These are phyloP conservation scores for Agriopis aurantiaria DNA, from an alignment of 2,888 invertebrate genomes.

Conservation along the genomic window DNA sequence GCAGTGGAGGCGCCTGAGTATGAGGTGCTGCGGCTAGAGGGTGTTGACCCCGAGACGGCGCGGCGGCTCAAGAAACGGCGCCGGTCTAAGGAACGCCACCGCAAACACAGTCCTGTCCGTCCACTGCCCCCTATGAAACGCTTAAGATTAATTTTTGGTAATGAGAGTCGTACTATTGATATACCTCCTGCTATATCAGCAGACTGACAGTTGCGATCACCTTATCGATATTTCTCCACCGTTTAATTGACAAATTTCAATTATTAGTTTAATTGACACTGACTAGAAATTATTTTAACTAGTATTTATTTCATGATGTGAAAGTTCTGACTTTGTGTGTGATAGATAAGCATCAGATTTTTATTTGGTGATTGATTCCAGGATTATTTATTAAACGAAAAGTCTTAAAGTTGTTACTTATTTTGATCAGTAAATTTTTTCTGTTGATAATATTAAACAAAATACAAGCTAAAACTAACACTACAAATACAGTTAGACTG, in stretches of 20 bases:
- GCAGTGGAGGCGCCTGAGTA: constrained; percentile 92
- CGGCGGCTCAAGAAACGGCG: constrained; percentile 86
- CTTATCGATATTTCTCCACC: constrained; percentile 82
- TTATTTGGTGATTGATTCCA: constrained; percentile 74
- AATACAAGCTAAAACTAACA: too few relatives aligned
- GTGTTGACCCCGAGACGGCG: constrained; percentile 87
- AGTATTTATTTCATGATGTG: constrained; percentile 82
- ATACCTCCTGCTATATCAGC: constrained; percentile 91
- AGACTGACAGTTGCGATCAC: constrained; percentile 82
- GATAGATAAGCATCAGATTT: constrained; percentile 75
- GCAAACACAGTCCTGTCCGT: constrained; percentile 83
- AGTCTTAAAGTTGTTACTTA: constrained; percentile 50
- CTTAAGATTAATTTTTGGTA: constrained; percentile 94
- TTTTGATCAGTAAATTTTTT: constrained; percentile 9
- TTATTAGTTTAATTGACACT: constrained; percentile 85
- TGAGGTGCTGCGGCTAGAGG: constrained; percentile 94
- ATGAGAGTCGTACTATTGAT: constrained; percentile 95
- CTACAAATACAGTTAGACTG: too few relatives aligned
- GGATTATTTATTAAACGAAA: constrained; percentile 69
- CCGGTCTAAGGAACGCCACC: constrained; percentile 79
- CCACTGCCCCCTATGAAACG: constrained; percentile 93
- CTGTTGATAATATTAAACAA: background rate
- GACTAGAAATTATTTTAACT: constrained; percentile 81
- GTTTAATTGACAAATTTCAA: constrained; percentile 71
- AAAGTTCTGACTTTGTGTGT: constrained; percentile 73